Percentiles rank a stretch among this genome's conserved stretches.
Evolutionary conservation across 2,797 vertebrate genomes (phyloP).

Genomic region (Pristis pectinata): DNA sequence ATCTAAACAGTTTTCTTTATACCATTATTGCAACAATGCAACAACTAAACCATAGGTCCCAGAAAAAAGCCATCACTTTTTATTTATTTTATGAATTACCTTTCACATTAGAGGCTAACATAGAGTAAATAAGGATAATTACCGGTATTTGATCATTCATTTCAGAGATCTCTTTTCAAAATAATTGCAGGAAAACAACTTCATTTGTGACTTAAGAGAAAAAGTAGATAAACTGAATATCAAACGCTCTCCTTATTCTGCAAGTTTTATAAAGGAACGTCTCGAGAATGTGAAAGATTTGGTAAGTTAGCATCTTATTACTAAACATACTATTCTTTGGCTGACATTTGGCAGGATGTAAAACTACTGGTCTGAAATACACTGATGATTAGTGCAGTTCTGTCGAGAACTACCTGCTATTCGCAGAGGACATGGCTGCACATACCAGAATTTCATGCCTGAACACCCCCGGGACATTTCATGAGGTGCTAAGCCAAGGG

Average conservation of each 20-base stretch:
- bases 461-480: too few species aligned
- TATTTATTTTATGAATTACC: neutral
- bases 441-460: too few species aligned
- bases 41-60: neutral
- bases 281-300: conserved; percentile 59
- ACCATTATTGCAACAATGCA: too few species aligned
- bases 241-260: conserved; percentile 48
- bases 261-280: conserved; percentile 69
- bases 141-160: neutral
- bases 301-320: conserved; percentile 57
- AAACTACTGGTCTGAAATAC: neutral
- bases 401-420: too few species aligned
- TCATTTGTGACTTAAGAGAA: conserved; percentile 61
- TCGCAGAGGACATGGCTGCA: too few species aligned
- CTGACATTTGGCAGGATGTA: neutral
- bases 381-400: too few species aligned
- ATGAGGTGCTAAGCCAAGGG: too few species aligned
- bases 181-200: conserved; percentile 50
- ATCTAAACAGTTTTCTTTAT: neutral
- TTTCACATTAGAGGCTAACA: neutral
- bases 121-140: neutral
- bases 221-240: conserved; percentile 68
- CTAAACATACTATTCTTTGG: neutral
- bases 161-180: neutral
- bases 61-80: neutral